A percentile compares a stretch with the other conserved stretches of the same genome.
Conservation (phyloP, 2,113 vertebrate species). For the Brienomyrus longianalis region DNA sequence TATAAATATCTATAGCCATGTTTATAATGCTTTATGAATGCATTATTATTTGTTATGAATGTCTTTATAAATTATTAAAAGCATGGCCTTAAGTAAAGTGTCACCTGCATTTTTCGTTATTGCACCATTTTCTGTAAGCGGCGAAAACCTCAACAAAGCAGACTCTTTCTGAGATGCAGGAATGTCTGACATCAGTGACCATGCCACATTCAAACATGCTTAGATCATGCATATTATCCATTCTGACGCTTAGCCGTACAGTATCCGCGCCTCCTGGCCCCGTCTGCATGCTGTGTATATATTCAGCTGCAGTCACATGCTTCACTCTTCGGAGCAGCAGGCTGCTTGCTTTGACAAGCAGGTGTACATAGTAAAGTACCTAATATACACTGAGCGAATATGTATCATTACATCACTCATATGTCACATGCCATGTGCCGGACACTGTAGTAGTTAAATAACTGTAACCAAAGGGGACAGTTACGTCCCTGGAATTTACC, state of each 20-base stretch:
- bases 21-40: too few relatives aligned
- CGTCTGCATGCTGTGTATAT: not conserved
- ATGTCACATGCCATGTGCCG: not conserved
- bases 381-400: not conserved
- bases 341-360: not conserved
- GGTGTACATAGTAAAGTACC: not conserved
- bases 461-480: not conserved
- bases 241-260: not conserved
- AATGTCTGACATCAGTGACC: not conserved
- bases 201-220: not conserved
- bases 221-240: not conserved
- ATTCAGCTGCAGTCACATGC: not conserved
- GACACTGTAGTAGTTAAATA: not conserved
- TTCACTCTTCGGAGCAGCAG: not conserved
- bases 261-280: not conserved
- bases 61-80: too few relatives aligned
- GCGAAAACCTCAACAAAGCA: not conserved
- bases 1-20: too few relatives aligned
- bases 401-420: not conserved
- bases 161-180: not conserved
- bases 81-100: too few relatives aligned
- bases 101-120: too few relatives aligned
- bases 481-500: not conserved
- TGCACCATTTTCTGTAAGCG: not conserved
- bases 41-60: too few relatives aligned